Evolutionary conservation across 2,113 vertebrate species (phyloP).

Genomic region (Ptychochromis oligacanthus): DNA sequence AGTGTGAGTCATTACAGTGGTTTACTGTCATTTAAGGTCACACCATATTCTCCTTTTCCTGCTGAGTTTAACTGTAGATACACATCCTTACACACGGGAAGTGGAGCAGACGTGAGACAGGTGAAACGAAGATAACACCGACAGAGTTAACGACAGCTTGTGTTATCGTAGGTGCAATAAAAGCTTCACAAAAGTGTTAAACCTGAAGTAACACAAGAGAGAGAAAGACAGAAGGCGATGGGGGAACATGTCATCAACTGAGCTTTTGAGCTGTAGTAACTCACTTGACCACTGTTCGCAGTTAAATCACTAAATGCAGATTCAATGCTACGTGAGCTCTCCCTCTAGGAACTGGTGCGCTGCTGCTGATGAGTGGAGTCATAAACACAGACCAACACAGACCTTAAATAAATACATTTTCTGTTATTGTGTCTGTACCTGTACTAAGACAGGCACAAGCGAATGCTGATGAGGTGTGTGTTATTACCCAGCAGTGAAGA

Average conservation of each 20-base stretch:
- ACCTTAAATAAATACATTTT: neutral
- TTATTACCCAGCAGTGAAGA: conserved; percentile 69
- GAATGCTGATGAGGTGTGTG: neutral
- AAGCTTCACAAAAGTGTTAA: neutral
- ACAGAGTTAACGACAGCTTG: neutral
- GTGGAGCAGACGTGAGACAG: neutral
- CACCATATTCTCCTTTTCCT: neutral
- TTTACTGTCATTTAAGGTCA: conserved; percentile 7
- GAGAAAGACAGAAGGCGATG: neutral
- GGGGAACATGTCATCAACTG: no score
- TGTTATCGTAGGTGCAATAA: neutral
- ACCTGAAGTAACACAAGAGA: neutral
- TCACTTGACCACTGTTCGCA: no score
- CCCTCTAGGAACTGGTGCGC: no score
- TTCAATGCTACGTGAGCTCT: no score
- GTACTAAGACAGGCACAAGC: rapidly evolving
- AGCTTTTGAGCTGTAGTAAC: no score
- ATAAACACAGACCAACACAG: no score
- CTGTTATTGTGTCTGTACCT: neutral
- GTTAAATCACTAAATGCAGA: no score
- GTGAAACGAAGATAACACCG: neutral
- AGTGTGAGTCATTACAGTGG: neutral
- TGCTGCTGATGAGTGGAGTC: no score
- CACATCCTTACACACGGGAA: neutral
- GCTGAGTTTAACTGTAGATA: neutral